A percentile compares a stretch with the other conserved stretches of the same genome.
These are phyloP conservation scores for Asarcornis scutulata DNA, from an alignment of 2,113 vertebrate species.

Conservation along the genomic window DNA sequence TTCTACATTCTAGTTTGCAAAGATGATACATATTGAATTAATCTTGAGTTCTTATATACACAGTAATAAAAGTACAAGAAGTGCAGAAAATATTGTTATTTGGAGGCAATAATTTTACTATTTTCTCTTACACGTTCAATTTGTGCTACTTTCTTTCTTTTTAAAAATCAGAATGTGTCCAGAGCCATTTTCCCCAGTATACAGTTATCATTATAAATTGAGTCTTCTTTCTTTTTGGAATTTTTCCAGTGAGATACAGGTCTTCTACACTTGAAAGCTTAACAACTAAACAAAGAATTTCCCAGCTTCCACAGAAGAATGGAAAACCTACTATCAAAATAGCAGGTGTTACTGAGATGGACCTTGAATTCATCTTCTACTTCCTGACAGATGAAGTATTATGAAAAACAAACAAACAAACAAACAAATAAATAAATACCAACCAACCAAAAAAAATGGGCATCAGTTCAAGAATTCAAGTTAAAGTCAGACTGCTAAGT, in stretches of 20 bases:
- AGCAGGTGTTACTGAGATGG: neutral
- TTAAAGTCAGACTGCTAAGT: neutral
- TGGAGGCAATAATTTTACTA: neutral
- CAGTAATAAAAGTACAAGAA: neutral
- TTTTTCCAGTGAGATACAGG: neutral
- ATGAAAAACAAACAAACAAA: no score
- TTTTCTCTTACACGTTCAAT: neutral
- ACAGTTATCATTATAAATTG: neutral
- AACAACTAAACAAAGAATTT: neutral
- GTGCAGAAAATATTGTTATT: neutral
- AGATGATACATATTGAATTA: neutral
- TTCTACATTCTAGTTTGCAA: neutral
- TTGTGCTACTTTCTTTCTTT: neutral
- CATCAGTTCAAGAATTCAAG: neutral
- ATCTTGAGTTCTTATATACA: neutral
- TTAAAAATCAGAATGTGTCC: neutral
- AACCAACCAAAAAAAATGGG: neutral
- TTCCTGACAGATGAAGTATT: neutral
- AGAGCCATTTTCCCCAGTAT: neutral
- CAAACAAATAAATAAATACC: no score
- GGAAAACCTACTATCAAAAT: neutral
- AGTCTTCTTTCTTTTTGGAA: neutral
- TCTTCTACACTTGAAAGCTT: neutral
- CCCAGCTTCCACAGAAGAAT: neutral
- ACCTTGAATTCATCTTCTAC: neutral